Evolutionary conservation across 2,797 vertebrate genomes (phyloP).

Genomic region (Dicrostonyx torquatus): DNA sequence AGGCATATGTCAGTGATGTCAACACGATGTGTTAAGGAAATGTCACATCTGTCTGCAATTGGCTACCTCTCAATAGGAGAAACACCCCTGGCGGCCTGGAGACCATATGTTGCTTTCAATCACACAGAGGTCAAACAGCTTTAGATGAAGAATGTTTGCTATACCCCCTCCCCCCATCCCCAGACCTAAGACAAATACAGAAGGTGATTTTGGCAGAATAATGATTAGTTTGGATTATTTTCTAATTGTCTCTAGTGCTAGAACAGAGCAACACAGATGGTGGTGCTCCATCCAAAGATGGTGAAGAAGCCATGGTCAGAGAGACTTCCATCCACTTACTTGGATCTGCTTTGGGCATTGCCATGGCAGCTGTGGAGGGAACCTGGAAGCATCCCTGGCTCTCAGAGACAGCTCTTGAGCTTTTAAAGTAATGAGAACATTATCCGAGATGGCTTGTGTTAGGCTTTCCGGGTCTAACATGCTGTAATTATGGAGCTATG

Average conservation of each 20-base stretch:
- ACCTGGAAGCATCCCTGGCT: neutral
- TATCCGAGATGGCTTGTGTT: constrained; percentile 26
- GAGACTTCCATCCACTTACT: neutral
- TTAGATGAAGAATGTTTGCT: constrained; percentile 81
- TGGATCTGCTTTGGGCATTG: neutral
- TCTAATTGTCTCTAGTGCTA: neutral
- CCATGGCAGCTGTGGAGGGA: neutral
- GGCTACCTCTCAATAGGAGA: constrained; percentile 85
- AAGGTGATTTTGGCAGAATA: constrained; percentile 64
- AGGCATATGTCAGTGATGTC: constrained; percentile 86
- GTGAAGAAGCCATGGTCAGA: neutral
- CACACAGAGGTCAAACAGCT: constrained; percentile 85
- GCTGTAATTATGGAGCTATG: constrained; percentile 58
- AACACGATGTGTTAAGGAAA: constrained; percentile 84
- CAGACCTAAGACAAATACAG: constrained; percentile 59
- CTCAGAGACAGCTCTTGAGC: neutral
- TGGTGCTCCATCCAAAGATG: neutral
- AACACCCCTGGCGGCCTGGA: constrained; percentile 86
- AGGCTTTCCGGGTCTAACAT: constrained; percentile 32
- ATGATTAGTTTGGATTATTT: constrained; percentile 81
- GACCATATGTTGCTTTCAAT: constrained; percentile 89
- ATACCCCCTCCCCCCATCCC: constrained; percentile 57
- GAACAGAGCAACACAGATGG: constrained; percentile 28
- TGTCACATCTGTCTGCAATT: constrained; percentile 88
- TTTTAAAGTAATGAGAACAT: constrained; percentile 40